Evolutionary conservation across 2,113 vertebrate genomes (phyloP).

Genomic region (Rissa tridactyla): DNA sequence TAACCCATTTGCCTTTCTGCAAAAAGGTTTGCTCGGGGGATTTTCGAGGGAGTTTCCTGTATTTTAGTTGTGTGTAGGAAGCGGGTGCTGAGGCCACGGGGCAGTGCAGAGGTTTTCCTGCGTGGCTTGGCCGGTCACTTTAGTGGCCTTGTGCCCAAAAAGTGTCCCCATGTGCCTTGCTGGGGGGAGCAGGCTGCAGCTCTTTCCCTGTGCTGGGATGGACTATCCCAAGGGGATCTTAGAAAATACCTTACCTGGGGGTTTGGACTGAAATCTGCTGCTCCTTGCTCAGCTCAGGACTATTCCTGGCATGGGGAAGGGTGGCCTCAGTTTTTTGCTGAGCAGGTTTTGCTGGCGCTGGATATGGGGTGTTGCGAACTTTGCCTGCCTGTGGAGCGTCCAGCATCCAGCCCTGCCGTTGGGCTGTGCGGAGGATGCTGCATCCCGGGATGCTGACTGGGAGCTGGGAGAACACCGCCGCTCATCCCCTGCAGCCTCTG

Average conservation of each 20-base stretch:
- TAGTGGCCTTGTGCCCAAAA: accelerated
- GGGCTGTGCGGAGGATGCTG: not conserved
- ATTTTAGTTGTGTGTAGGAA: not conserved
- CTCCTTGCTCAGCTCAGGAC: accelerated
- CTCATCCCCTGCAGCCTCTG: not conserved
- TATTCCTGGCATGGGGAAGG: not conserved
- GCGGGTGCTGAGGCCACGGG: accelerated
- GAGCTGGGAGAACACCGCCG: not conserved
- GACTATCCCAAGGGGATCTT: accelerated
- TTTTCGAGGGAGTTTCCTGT: slow-evolving; percentile 24
- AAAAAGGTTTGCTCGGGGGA: accelerated
- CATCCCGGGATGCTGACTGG: no score
- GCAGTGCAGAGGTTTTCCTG: accelerated
- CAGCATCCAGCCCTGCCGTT: no score
- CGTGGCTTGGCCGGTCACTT: accelerated
- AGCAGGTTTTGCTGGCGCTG: not conserved
- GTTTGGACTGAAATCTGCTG: not conserved
- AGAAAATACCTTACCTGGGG: not conserved
- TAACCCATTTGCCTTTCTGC: not conserved
- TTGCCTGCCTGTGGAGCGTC: not conserved
- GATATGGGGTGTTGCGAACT: accelerated
- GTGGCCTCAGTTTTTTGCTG: not conserved
- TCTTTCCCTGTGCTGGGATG: not conserved
- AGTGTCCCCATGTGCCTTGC: not conserved
- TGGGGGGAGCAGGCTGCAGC: not conserved